Percentiles rank a stretch among this genome's conserved stretches.
Conservation (phyloP, 2,888 invertebrate genomes). For the Vannuccia rotundouncinata region DNA sequence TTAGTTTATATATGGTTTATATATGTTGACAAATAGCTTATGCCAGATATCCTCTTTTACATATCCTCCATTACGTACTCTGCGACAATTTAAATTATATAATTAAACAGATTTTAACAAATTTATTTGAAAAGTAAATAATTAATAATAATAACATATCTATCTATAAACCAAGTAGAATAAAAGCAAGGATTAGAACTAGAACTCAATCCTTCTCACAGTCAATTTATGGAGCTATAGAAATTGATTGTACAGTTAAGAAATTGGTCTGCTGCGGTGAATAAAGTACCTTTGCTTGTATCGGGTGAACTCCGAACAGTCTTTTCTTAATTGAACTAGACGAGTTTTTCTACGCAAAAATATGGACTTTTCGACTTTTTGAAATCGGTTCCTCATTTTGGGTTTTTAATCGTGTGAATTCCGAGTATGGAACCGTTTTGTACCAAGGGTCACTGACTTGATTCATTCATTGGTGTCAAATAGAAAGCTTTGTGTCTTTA, state of each 20-base stretch:
- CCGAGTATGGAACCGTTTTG: slow-evolving; percentile 1
- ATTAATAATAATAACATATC: too few species aligned
- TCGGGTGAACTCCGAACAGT: not conserved
- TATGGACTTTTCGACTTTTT: not conserved
- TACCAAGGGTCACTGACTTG: slow-evolving; percentile 3
- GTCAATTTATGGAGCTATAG: not conserved
- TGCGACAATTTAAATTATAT: too few species aligned
- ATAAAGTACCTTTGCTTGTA: not conserved
- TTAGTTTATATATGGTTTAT: too few species aligned
- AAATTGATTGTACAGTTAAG: not conserved
- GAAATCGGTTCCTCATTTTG: not conserved
- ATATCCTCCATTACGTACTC: too few species aligned
- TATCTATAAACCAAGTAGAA: not conserved
- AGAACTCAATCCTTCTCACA: not conserved
- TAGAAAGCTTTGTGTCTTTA: not conserved
- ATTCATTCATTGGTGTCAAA: slow-evolving; percentile 2
- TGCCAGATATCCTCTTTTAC: too few species aligned
- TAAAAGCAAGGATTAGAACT: not conserved
- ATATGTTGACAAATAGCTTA: too few species aligned
- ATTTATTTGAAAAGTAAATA: not conserved
- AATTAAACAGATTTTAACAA: too few species aligned
- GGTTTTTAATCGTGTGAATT: not conserved
- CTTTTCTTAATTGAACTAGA: not conserved
- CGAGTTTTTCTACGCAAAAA: not conserved
- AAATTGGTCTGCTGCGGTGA: not conserved